Percentiles rank a stretch among this genome's conserved stretches.
Evolutionary conservation across 2,888 invertebrate species (phyloP).

Genomic region (Heliconius sara): DNA sequence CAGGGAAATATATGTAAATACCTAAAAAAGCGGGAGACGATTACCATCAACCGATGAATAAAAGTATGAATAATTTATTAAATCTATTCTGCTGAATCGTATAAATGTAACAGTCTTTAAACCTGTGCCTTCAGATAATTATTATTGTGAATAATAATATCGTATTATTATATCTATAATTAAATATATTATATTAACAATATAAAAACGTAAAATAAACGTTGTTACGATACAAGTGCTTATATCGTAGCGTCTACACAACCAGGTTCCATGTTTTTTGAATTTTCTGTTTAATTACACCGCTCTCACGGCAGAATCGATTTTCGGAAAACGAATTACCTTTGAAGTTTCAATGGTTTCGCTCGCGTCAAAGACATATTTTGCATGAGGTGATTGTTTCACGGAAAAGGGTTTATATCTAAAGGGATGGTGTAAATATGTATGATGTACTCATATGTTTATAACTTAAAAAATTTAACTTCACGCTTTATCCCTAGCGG

Average conservation of each 20-base stretch:
- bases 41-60: no score
- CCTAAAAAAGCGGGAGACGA: no score
- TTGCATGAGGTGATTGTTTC: slow-evolving; percentile 25
- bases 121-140: no score
- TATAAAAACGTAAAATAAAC: background rate
- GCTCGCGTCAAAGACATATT: slow-evolving; percentile 21
- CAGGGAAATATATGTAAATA: no score
- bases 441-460: background rate
- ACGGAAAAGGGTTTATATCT: slow-evolving; percentile 17
- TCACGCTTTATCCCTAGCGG: no score
- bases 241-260: background rate
- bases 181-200: no score
- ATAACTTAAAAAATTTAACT: no score
- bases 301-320: slow-evolving; percentile 32
- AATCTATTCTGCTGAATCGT: no score
- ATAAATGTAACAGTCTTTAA: no score
- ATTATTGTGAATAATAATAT: no score
- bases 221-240: background rate
- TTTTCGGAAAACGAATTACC: slow-evolving; percentile 24
- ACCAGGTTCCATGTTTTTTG: background rate
- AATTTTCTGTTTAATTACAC: slow-evolving; percentile 33
- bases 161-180: no score
- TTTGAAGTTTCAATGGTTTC: slow-evolving; percentile 28
- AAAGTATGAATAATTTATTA: no score
- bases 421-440: background rate